These are phyloP conservation scores for Hylaeus anthracinus DNA, from an alignment of 1,140 invertebrate species.

Conservation along the genomic window DNA sequence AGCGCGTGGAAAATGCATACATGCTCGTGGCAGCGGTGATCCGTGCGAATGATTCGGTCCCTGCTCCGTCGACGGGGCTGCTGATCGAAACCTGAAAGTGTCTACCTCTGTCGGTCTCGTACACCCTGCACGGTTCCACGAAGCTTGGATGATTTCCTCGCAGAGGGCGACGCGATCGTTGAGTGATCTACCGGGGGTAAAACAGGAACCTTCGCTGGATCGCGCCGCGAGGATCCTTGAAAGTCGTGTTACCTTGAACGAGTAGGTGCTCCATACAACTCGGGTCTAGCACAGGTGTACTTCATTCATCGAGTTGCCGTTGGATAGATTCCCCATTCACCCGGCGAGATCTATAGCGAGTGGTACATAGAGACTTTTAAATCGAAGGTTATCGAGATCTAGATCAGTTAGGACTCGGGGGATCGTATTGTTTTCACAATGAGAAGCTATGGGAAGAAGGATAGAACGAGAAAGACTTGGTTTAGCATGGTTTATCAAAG, in stretches of 20 bases:
- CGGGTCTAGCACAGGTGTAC: background rate
- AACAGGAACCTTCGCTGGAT: conserved; percentile 31
- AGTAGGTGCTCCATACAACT: background rate
- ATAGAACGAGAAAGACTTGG: no score
- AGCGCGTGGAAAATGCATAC: conserved; percentile 54
- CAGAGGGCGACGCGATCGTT: conserved; percentile 49
- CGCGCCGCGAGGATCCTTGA: background rate
- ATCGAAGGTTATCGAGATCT: no score
- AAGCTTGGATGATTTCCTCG: conserved; percentile 34
- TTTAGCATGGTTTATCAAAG: no score
- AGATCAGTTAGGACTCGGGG: no score
- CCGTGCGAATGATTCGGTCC: conserved; percentile 37
- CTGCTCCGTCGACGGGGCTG: background rate
- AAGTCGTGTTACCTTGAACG: conserved; percentile 14
- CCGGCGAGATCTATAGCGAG: background rate
- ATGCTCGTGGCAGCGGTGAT: background rate
- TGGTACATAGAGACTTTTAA: background rate
- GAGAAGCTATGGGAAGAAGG: no score
- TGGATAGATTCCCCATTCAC: background rate
- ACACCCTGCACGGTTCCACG: background rate
- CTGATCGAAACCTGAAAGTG: conserved; percentile 35
- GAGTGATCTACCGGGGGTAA: conserved; percentile 54
- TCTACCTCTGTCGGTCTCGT: conserved; percentile 62
- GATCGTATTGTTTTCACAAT: no score
- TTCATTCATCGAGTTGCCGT: conserved; percentile 3